phyloP scores from a whole-genome alignment of 2,888 invertebrate genomes.

The Carcina quercana region DNA sequence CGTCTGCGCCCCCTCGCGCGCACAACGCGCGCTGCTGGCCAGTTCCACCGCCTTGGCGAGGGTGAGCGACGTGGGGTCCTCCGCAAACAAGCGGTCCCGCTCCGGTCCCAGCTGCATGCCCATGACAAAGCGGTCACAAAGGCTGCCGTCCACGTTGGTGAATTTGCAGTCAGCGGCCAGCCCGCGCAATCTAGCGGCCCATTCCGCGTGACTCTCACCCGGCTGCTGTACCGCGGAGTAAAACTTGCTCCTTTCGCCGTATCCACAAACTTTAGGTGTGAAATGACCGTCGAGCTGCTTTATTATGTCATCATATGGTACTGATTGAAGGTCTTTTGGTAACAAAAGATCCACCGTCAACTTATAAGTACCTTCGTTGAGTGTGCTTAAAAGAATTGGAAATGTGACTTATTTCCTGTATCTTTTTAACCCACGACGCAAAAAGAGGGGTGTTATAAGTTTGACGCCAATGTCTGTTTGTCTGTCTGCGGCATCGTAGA shows the following conservation, averaged over 20 bases:
- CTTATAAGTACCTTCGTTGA: conserved; percentile 1
- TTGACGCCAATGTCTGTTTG: no score
- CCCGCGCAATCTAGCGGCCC: conserved; percentile 9
- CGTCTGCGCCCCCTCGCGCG: conserved; percentile 5
- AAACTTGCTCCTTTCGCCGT: conserved; percentile 7
- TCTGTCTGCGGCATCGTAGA: no score
- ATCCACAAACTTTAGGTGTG: neutral
- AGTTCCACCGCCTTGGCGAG: conserved; percentile 11
- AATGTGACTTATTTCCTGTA: no score
- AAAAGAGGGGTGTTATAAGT: no score
- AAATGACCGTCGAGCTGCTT: conserved; percentile 5
- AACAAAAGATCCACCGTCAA: neutral
- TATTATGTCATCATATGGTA: conserved; percentile 1
- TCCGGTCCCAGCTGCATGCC: conserved; percentile 7
- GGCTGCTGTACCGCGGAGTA: conserved; percentile 4
- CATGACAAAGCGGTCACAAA: conserved; percentile 8
- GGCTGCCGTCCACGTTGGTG: neutral
- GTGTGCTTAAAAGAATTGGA: conserved; percentile 1
- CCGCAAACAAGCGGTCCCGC: conserved; percentile 6
- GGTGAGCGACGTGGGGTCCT: conserved; percentile 5
- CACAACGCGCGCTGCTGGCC: conserved; percentile 9
- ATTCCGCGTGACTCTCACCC: conserved; percentile 3
- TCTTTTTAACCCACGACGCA: no score
- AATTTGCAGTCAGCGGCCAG: conserved; percentile 8
- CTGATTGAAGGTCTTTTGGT: neutral